phyloP scores from a whole-genome alignment of 2,888 invertebrate genomes.

The Acanthopleura granulata region DNA sequence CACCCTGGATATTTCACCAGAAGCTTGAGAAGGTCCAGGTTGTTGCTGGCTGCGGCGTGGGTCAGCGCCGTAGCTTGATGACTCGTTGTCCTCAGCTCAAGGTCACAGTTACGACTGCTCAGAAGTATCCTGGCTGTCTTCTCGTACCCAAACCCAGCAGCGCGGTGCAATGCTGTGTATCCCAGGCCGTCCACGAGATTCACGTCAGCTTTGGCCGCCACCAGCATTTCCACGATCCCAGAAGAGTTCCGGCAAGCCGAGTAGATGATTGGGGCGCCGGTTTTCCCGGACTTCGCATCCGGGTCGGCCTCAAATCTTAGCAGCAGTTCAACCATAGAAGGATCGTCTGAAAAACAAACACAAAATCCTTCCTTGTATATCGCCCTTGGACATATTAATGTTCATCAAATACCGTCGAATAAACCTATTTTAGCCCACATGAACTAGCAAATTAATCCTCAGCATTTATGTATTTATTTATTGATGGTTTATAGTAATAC shows the following conservation, averaged over 20 bases:
- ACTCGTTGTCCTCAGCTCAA: slow-evolving; percentile 23
- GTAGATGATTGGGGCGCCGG: slow-evolving; percentile 22
- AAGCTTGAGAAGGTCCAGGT: slow-evolving; percentile 16
- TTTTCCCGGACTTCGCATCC: not conserved
- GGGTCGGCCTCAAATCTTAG: slow-evolving; percentile 27
- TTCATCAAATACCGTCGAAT: too few relatives aligned
- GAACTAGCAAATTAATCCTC: too few relatives aligned
- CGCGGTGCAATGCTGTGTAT: slow-evolving; percentile 31
- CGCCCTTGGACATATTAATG: too few relatives aligned
- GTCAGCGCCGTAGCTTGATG: slow-evolving; percentile 31
- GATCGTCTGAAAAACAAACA: too few relatives aligned
- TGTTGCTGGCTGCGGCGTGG: slow-evolving; percentile 29
- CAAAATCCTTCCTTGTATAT: too few relatives aligned
- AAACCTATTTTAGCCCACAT: too few relatives aligned
- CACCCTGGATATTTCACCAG: slow-evolving; percentile 24
- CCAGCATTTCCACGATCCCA: slow-evolving; percentile 21
- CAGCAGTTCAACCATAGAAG: slow-evolving; percentile 21
- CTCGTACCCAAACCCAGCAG: slow-evolving; percentile 29
- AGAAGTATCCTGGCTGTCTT: slow-evolving; percentile 25
- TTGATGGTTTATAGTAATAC: too few relatives aligned
- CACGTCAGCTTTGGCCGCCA: slow-evolving; percentile 25
- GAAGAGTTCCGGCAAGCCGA: slow-evolving; percentile 24
- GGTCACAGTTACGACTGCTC: slow-evolving; percentile 8
- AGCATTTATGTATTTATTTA: too few relatives aligned
- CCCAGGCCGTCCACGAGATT: slow-evolving; percentile 24